Conservation (phyloP, 2,113 vertebrate genomes). For the Podarcis muralis region DNA sequence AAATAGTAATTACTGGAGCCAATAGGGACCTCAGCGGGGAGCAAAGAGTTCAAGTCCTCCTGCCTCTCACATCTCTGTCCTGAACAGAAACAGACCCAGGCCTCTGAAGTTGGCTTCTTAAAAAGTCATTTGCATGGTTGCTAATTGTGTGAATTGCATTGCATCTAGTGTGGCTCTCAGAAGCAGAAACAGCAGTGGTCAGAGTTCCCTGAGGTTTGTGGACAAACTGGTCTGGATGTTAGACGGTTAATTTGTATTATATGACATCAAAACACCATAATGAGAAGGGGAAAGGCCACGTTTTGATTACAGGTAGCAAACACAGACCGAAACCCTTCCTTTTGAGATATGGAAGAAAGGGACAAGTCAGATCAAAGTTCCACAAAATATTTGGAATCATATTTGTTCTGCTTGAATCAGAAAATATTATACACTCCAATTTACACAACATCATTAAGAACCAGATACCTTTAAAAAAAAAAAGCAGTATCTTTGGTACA, state of each 20-base stretch:
- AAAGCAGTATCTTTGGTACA: not conserved
- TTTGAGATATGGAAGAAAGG: not conserved
- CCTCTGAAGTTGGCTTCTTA: too few relatives aligned
- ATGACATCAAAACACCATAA: not conserved
- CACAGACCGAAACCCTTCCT: not conserved
- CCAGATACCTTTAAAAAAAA: not conserved
- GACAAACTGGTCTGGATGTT: not conserved
- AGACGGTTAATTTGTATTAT: not conserved
- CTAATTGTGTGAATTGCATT: too few relatives aligned
- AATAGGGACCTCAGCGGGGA: too few relatives aligned
- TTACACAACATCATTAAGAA: not conserved
- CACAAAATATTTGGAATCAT: not conserved
- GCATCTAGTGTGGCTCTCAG: not conserved
- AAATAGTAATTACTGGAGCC: too few relatives aligned
- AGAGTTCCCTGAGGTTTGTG: not conserved
- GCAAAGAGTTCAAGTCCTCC: too few relatives aligned
- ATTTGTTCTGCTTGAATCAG: not conserved
- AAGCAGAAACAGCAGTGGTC: not conserved
- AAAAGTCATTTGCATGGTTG: too few relatives aligned
- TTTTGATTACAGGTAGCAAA: not conserved
- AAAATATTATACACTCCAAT: not conserved
- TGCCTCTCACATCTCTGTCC: too few relatives aligned
- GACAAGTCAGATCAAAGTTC: not conserved
- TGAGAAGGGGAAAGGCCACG: not conserved
- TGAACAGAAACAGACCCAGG: too few relatives aligned